Percentiles rank a stretch among this genome's conserved stretches.
These are phyloP conservation scores for Neotragus pygmaeus DNA, from an alignment of 2,113 vertebrate species.

Conservation along the genomic window DNA sequence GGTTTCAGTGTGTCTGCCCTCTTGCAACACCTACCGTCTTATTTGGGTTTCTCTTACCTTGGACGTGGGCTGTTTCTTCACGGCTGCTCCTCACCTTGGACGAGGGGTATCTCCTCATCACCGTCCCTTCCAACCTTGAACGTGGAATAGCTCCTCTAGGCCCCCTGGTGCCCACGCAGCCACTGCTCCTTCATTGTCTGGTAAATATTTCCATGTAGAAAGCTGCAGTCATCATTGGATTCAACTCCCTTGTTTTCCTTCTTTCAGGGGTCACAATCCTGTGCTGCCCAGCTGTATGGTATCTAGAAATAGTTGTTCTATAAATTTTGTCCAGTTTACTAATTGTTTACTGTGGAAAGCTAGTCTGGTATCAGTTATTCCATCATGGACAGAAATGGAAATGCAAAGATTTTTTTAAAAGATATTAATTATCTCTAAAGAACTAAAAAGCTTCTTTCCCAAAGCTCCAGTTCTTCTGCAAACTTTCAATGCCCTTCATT, in stretches of 20 bases:
- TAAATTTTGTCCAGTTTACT: neutral
- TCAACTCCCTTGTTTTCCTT: neutral
- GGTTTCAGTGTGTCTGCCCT: no score
- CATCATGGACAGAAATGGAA: neutral
- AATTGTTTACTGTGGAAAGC: neutral
- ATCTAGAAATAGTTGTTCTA: neutral
- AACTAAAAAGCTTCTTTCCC: neutral
- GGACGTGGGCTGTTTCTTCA: no score
- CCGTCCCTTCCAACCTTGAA: no score
- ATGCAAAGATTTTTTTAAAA: neutral
- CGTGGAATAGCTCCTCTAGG: no score
- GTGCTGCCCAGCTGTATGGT: neutral
- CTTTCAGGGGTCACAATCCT: neutral
- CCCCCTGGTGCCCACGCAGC: accelerated
- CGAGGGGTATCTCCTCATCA: accelerated
- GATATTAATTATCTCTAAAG: neutral
- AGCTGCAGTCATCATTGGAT: neutral
- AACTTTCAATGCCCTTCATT: neutral
- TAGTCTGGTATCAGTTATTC: neutral
- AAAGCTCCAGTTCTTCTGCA: neutral
- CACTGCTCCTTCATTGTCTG: neutral
- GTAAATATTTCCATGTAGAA: neutral
- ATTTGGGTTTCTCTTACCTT: no score
- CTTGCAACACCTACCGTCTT: no score
- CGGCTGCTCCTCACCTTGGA: no score